Percentiles rank a stretch among this genome's conserved stretches.
Evolutionary conservation across 2,888 invertebrate genomes (phyloP).

Genomic region (Melanotus villosus): DNA sequence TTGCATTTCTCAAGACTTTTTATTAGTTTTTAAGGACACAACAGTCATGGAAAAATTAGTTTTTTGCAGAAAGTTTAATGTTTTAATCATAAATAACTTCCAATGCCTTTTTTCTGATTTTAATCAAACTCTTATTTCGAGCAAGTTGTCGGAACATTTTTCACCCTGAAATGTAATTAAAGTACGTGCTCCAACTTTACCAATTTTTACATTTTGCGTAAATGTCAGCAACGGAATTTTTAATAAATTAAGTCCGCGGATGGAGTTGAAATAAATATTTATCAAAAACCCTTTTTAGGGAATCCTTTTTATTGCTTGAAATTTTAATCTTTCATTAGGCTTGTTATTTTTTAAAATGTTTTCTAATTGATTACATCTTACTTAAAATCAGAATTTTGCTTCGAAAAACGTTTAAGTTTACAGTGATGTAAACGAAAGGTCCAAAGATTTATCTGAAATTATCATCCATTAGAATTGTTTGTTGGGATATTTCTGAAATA

Average conservation of each 20-base stretch:
- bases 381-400: too few relatives aligned
- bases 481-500: too few relatives aligned
- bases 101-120: neutral
- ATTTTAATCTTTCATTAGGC: neutral
- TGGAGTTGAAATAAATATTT: constrained; percentile 8
- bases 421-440: too few relatives aligned
- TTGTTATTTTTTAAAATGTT: too few relatives aligned
- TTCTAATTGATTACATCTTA: too few relatives aligned
- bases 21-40: too few relatives aligned
- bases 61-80: too few relatives aligned
- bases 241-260: neutral
- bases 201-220: constrained; percentile 3
- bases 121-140: constrained; percentile 13
- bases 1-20: too few relatives aligned
- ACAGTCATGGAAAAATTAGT: too few relatives aligned
- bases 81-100: neutral
- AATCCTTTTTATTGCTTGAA: neutral
- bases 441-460: too few relatives aligned
- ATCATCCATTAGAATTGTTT: too few relatives aligned
- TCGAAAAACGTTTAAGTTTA: too few relatives aligned
- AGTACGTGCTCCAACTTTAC: neutral
- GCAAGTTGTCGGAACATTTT: constrained; percentile 1
- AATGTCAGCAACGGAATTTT: neutral
- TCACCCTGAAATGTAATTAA: constrained; percentile 4
- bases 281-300: neutral